These are phyloP conservation scores for Hippocampus comes DNA, from an alignment of 2,113 vertebrate species.

Conservation along the genomic window DNA sequence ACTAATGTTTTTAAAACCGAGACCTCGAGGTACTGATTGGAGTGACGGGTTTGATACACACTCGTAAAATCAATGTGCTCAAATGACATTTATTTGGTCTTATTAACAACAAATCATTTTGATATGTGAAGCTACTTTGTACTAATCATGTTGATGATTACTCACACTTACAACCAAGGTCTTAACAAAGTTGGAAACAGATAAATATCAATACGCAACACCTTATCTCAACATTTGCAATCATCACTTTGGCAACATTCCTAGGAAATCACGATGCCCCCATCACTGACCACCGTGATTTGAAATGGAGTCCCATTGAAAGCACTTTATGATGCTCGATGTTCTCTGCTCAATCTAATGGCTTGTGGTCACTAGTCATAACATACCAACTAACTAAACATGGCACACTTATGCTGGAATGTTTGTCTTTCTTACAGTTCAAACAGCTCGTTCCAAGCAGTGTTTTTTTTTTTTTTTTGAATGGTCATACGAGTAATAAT, in stretches of 20 bases:
- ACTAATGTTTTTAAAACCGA: not conserved
- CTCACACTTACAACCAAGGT: not conserved
- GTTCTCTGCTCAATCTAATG: no score
- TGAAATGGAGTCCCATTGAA: no score
- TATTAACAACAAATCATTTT: not conserved
- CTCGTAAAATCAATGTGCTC: not conserved
- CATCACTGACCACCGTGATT: no score
- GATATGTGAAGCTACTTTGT: not conserved
- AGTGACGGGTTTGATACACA: not conserved
- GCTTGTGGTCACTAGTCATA: no score
- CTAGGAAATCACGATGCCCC: not conserved
- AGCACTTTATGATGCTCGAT: no score
- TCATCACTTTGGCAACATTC: not conserved
- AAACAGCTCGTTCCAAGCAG: not conserved
- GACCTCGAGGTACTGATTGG: no score
- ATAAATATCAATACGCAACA: not conserved
- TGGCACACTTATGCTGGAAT: not conserved
- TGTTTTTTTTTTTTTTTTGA: not conserved
- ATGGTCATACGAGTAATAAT: not conserved
- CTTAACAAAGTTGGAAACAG: not conserved
- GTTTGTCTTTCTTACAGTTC: not conserved
- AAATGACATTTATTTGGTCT: not conserved
- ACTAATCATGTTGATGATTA: not conserved
- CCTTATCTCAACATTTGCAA: no score
- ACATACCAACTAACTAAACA: no score